Evolutionary conservation across 2,113 vertebrate genomes (phyloP), one percentile per base, ranked within the genome.

Genomic region (Girardinichthys multiradiatus): DNA sequence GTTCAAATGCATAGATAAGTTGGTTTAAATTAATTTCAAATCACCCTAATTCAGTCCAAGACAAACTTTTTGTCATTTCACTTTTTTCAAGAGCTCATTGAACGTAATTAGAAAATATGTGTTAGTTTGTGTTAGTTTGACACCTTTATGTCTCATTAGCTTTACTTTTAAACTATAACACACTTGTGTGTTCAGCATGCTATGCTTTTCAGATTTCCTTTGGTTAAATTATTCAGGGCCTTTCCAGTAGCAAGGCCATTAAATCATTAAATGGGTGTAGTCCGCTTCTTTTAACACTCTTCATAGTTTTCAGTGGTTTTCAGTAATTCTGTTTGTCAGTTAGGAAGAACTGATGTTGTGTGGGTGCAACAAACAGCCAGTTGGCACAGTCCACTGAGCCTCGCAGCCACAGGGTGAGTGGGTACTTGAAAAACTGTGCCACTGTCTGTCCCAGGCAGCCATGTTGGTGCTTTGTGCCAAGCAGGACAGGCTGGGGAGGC

Each of bases 371-470:
- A 75, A 83, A 65, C 65, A 70, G 80, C 82, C 81, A 85, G 59
- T 74, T 91, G 87, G 87, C 85, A 80, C 21, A 68, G 64, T 90
- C 66, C 68, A 70, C 90, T 72, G 76, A 82, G 72, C 81, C 75
- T 85, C 73, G 35, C 71, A 67, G 85, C 86, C 86, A 72, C 87
- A 63, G 87, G 80, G 73, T 72, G 76, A 88, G 79, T 68, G 85
- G 84, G 69, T 79, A 68, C 83, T 88, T 80, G 79, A 90, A 89
- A 81, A 72, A 59, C 84, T 76, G 73, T 76, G 69, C 76, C 67
- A 71, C 80, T 81, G 84, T 86, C 78, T 85, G 76, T 80, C 80
- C 82, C 76, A 84, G 74, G 51, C 79, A 64, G 84, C 65, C 60
- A 62, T 83, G 79, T 82, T 79, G 68, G 79, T 75, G 85, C 68